A percentile compares a stretch with the other conserved stretches of the same genome.
Conservation (phyloP, 1,140 invertebrate species). For the Halesus radiatus region DNA sequence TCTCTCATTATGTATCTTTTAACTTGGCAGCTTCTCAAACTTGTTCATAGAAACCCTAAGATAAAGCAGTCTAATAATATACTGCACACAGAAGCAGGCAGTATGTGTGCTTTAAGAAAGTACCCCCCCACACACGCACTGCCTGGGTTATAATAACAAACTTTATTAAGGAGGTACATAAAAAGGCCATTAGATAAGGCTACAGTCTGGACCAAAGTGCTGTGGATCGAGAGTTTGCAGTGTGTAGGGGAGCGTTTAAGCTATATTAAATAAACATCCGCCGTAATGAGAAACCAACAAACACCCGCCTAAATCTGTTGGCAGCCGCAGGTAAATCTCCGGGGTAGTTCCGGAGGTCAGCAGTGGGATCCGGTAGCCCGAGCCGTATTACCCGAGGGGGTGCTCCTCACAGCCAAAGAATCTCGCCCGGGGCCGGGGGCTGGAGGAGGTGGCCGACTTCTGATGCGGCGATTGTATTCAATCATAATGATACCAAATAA, state of each 20-base stretch:
- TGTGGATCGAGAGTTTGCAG: constrained; percentile 16
- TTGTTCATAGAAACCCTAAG: neutral
- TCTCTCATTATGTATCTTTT: constrained; percentile 19
- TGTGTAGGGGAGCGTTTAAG: constrained; percentile 46
- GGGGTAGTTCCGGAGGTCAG: constrained; percentile 43
- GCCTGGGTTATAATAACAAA: constrained; percentile 52
- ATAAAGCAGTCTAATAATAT: neutral
- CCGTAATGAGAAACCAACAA: constrained; percentile 56
- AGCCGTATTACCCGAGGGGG: too few relatives aligned
- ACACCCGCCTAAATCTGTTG: constrained; percentile 51
- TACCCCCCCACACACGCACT: too few relatives aligned
- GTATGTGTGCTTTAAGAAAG: constrained; percentile 10
- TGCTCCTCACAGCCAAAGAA: neutral
- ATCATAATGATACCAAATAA: neutral
- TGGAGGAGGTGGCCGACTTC: neutral
- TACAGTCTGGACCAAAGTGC: constrained; percentile 31
- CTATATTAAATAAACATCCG: constrained; percentile 57
- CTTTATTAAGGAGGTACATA: constrained; percentile 55
- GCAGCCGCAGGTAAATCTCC: constrained; percentile 51
- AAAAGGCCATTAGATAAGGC: constrained; percentile 52
- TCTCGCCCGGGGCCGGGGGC: neutral
- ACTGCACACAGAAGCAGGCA: neutral
- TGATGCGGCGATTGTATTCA: constrained; percentile 18
- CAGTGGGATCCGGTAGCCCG: neutral
- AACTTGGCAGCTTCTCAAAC: constrained; percentile 8